A percentile compares a stretch with the other conserved stretches of the same genome.
Evolutionary conservation across 2,888 invertebrate species (phyloP).

Genomic region (Rhodophaea formosa): DNA sequence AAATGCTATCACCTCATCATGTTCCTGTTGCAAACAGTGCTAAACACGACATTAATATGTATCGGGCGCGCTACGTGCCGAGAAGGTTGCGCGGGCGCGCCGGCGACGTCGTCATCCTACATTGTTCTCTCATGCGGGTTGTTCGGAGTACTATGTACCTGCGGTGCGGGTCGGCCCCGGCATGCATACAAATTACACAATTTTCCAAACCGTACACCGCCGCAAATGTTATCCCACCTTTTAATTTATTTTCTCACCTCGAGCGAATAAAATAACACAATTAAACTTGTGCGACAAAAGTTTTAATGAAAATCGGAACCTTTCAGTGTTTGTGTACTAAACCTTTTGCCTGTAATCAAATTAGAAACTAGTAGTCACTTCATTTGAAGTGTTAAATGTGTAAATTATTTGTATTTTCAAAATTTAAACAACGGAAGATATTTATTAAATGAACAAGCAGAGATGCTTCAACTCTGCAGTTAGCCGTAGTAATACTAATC

Average conservation of each 20-base stretch:
- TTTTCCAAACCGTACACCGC: constrained; percentile 30
- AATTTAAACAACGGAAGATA: too few species aligned
- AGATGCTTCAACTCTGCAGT: too few species aligned
- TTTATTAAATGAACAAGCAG: too few species aligned
- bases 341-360: neutral
- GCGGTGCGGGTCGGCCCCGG: constrained; percentile 53
- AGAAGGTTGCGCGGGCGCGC: constrained; percentile 67
- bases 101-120: constrained; percentile 36
- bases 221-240: constrained; percentile 4
- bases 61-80: constrained; percentile 50
- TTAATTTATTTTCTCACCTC: constrained; percentile 11
- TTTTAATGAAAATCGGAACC: constrained; percentile 1
- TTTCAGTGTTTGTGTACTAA: neutral
- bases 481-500: too few species aligned
- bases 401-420: too few species aligned
- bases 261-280: constrained; percentile 8
- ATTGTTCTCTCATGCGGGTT: constrained; percentile 51
- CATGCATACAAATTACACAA: constrained; percentile 64
- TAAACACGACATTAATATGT: constrained; percentile 65
- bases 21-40: constrained; percentile 40
- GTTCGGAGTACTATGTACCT: constrained; percentile 42
- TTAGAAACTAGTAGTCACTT: neutral
- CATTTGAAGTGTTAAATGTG: too few species aligned
- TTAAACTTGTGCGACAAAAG: neutral
- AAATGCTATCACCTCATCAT: constrained; percentile 21